phyloP scores from a whole-genome alignment of 1,140 invertebrate species.

The Musca vetustissima region DNA sequence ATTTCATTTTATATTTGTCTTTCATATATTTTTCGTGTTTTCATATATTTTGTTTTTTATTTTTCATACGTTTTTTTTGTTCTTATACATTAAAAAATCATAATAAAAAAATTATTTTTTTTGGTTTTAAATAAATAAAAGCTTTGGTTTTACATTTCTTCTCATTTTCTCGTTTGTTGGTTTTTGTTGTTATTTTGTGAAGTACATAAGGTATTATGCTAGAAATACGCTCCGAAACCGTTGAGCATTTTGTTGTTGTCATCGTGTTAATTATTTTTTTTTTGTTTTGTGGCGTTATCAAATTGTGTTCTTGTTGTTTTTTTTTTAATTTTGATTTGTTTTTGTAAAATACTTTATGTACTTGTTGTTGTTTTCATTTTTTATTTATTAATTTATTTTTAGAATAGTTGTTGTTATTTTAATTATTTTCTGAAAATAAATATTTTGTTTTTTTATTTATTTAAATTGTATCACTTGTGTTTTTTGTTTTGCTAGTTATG shows the following conservation, averaged over 20 bases:
- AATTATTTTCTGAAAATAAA: background rate
- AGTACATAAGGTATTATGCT: constrained; percentile 13
- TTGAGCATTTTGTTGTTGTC: constrained; percentile 48
- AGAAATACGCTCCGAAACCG: constrained; percentile 55
- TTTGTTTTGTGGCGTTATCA: constrained; percentile 1
- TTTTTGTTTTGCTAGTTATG: background rate
- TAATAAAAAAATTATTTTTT: constrained; percentile 1
- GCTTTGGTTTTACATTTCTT: background rate
- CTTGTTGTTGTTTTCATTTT: background rate
- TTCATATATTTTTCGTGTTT: background rate
- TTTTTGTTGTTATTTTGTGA: constrained; percentile 32
- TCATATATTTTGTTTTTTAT: background rate
- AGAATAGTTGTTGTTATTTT: background rate
- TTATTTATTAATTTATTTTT: background rate
- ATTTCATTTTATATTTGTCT: constrained; percentile 2
- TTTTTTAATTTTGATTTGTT: background rate
- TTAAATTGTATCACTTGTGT: constrained; percentile 12
- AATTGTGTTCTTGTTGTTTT: constrained; percentile 1
- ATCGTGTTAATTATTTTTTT: constrained; percentile 29
- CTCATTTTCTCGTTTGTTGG: background rate
- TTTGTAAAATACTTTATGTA: background rate
- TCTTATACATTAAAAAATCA: constrained; percentile 1
- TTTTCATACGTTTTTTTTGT: background rate
- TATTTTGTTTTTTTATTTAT: background rate
- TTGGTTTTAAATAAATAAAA: background rate